These are phyloP conservation scores for Lepus townsendii DNA, from an alignment of 2,797 vertebrate species.

Conservation along the genomic window DNA sequence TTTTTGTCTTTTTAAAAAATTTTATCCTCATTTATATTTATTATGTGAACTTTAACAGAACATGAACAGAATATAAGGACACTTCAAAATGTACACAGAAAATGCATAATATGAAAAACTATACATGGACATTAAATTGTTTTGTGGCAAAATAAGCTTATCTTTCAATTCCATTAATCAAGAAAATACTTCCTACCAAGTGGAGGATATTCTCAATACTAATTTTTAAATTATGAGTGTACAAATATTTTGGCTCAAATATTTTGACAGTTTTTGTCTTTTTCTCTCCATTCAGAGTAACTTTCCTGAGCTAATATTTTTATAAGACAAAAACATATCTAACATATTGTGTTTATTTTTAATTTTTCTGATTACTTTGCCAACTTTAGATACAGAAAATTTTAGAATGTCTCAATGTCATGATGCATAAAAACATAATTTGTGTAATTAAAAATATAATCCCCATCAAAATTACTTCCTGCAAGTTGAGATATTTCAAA, in stretches of 20 bases:
- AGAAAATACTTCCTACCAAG: background rate
- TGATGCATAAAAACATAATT: background rate
- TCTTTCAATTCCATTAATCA: background rate
- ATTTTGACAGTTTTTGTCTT: background rate
- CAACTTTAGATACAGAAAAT: background rate
- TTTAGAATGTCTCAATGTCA: background rate
- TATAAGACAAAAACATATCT: background rate
- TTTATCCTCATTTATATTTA: background rate
- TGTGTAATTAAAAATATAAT: slow-evolving; percentile 20
- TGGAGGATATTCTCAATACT: background rate
- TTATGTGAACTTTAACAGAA: background rate
- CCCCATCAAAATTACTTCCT: background rate
- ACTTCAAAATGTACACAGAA: too few species aligned
- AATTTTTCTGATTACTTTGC: background rate
- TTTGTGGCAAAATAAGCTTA: too few species aligned
- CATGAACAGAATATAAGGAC: background rate
- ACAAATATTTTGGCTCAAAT: background rate
- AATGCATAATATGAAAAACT: too few species aligned
- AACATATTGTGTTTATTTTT: background rate
- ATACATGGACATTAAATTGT: too few species aligned
- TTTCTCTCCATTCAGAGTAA: background rate
- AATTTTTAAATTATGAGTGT: slow-evolving; percentile 13
- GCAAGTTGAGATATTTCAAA: background rate
- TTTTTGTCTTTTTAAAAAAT: too few species aligned
- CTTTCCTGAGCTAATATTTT: background rate